Percentiles rank a stretch among this genome's conserved stretches.
Evolutionary conservation across 2,113 vertebrate genomes (phyloP).

Genomic region (Promerops cafer): DNA sequence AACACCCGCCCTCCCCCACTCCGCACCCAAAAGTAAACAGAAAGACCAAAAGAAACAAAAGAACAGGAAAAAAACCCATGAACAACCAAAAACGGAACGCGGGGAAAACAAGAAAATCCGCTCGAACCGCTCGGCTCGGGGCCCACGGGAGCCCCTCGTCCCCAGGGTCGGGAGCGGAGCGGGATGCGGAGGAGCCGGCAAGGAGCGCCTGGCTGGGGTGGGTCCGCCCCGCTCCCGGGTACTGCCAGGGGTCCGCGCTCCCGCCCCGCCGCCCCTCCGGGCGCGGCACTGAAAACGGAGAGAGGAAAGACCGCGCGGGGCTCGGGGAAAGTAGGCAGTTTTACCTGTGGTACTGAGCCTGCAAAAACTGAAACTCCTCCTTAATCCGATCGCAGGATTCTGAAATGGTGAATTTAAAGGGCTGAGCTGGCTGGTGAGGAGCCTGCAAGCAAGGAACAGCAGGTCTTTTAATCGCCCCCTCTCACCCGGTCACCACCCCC

Average conservation of each 20-base stretch:
- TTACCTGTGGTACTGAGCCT: constrained; percentile 97
- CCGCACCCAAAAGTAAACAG: not conserved
- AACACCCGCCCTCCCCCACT: not conserved
- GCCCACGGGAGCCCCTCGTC: not conserved
- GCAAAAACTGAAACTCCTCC: constrained; percentile 96
- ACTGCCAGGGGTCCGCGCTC: not conserved
- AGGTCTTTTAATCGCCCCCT: constrained; percentile 58
- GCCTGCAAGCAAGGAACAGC: constrained; percentile 76
- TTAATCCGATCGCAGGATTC: constrained; percentile 96
- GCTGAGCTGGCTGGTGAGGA: constrained; percentile 92
- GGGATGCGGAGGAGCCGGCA: not conserved
- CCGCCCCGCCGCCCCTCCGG: not conserved
- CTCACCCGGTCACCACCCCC: not conserved
- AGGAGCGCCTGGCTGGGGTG: not conserved
- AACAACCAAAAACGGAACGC: not conserved
- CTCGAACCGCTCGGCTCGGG: not conserved
- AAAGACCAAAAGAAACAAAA: not conserved
- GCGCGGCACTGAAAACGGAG: not conserved
- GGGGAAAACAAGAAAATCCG: not conserved
- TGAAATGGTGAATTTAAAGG: constrained; percentile 97
- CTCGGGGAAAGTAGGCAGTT: constrained; percentile 59
- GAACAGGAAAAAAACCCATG: accelerated
- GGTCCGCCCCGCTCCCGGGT: not conserved
- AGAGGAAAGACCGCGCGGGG: constrained; percentile 42
- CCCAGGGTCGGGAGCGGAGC: too few relatives aligned